Conservation (phyloP, 2,113 vertebrate species). For the Enhydra lutris region DNA sequence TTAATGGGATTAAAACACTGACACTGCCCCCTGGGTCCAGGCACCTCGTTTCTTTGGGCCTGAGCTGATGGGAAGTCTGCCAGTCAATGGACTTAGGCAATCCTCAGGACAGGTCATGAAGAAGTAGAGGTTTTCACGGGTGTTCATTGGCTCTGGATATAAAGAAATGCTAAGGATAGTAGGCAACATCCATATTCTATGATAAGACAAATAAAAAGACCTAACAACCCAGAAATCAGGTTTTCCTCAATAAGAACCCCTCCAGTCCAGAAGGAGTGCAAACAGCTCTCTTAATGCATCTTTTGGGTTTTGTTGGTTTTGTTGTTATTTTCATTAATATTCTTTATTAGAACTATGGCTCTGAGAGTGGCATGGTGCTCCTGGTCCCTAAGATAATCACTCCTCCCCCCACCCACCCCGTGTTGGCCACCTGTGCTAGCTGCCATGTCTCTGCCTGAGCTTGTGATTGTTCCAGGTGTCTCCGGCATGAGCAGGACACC, state of each 20-base stretch:
- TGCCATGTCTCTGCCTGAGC: background rate
- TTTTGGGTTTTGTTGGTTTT: background rate
- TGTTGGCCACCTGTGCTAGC: background rate
- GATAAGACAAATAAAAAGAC: background rate
- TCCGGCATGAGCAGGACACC: background rate
- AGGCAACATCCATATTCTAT: background rate
- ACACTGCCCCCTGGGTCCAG: background rate
- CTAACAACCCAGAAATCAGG: background rate
- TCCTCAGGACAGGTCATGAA: background rate
- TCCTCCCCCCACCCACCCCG: background rate
- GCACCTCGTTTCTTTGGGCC: background rate
- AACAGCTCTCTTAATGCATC: background rate
- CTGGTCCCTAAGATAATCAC: background rate
- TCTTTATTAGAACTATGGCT: background rate
- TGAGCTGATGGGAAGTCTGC: background rate
- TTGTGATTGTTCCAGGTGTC: background rate
- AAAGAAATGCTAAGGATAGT: background rate
- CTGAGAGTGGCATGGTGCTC: background rate
- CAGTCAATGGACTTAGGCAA: background rate
- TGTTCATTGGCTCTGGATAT: background rate
- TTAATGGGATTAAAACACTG: background rate
- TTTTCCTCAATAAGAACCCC: background rate
- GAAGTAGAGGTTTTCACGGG: background rate
- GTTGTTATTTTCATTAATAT: background rate
- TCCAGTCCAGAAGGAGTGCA: background rate